Conservation (phyloP, 1,140 invertebrate species). For the Zophobas morio region DNA sequence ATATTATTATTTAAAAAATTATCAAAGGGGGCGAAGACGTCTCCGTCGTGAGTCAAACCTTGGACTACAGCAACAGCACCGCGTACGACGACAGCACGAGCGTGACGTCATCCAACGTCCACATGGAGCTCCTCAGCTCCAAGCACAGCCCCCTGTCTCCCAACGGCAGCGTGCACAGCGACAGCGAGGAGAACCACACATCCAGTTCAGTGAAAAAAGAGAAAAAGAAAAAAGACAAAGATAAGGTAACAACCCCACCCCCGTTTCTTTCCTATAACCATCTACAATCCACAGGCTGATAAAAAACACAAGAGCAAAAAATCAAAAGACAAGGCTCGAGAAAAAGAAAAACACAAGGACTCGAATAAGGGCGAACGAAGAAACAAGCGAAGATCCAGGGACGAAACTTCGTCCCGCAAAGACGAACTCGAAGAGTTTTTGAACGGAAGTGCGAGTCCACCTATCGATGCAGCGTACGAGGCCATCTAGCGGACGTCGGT, state of each 20-base stretch:
- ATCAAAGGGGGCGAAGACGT: slow-evolving; percentile 72
- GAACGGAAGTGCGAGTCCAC: slow-evolving; percentile 70
- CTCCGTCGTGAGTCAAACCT: slow-evolving; percentile 67
- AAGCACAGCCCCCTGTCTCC: slow-evolving; percentile 69
- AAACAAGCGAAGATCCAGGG: slow-evolving; percentile 68
- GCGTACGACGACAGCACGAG: slow-evolving; percentile 69
- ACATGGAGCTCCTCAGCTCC: slow-evolving; percentile 70
- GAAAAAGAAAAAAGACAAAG: slow-evolving; percentile 74
- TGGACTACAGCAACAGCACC: slow-evolving; percentile 72
- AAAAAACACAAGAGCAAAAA: slow-evolving; percentile 71
- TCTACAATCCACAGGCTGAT: slow-evolving; percentile 69
- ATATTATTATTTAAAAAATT: too few species aligned
- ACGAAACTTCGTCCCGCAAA: slow-evolving; percentile 66
- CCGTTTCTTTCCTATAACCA: not conserved
- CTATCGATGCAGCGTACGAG: slow-evolving; percentile 72
- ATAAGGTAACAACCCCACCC: slow-evolving; percentile 52
- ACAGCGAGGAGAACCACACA: slow-evolving; percentile 63
- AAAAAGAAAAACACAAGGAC: slow-evolving; percentile 69
- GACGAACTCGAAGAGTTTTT: slow-evolving; percentile 80
- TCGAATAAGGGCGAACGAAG: slow-evolving; percentile 63
- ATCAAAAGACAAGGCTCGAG: slow-evolving; percentile 70
- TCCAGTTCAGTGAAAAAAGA: slow-evolving; percentile 66
- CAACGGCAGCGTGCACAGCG: slow-evolving; percentile 67
- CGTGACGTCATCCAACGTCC: slow-evolving; percentile 72
- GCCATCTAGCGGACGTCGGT: slow-evolving; percentile 68